These are phyloP conservation scores for Halcyon badia DNA, from an alignment of 2,797 vertebrate genomes.

Conservation along the genomic window DNA sequence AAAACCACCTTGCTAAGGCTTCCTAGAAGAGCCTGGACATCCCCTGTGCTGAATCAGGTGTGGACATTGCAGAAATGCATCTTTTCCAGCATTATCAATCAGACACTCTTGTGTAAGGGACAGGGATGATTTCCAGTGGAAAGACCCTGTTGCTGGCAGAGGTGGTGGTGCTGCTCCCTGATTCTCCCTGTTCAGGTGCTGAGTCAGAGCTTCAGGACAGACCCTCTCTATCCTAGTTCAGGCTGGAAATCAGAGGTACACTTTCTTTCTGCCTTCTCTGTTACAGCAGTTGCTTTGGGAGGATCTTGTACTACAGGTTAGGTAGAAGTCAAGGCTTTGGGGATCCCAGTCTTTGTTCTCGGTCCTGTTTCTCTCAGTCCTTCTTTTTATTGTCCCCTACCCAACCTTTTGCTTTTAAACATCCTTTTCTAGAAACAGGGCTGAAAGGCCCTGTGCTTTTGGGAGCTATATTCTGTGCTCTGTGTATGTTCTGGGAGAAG, in stretches of 20 bases:
- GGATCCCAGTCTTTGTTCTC: not conserved
- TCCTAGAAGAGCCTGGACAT: not conserved
- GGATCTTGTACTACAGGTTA: not conserved
- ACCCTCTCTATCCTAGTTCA: not conserved
- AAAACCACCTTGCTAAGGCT: not conserved
- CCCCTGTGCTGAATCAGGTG: not conserved
- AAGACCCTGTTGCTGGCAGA: rapidly evolving
- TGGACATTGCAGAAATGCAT: not conserved
- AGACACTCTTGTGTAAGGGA: not conserved
- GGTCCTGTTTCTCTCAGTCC: not conserved
- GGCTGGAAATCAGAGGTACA: not conserved
- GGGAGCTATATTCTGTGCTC: not conserved
- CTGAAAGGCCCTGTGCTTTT: not conserved
- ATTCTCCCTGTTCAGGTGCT: not conserved
- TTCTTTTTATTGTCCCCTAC: not conserved
- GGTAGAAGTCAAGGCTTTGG: not conserved
- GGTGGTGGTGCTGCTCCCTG: not conserved
- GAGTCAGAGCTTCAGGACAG: not conserved
- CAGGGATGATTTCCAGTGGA: not conserved
- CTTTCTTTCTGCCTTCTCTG: not conserved
- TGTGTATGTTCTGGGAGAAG: not conserved
- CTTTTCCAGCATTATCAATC: not conserved
- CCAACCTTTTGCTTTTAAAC: not conserved
- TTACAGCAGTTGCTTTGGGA: not conserved
- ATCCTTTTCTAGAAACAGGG: not conserved